A percentile compares a stretch with the other conserved stretches of the same genome.
Evolutionary conservation across 2,888 invertebrate genomes (phyloP).

Genomic region (Therioaphis trifolii): DNA sequence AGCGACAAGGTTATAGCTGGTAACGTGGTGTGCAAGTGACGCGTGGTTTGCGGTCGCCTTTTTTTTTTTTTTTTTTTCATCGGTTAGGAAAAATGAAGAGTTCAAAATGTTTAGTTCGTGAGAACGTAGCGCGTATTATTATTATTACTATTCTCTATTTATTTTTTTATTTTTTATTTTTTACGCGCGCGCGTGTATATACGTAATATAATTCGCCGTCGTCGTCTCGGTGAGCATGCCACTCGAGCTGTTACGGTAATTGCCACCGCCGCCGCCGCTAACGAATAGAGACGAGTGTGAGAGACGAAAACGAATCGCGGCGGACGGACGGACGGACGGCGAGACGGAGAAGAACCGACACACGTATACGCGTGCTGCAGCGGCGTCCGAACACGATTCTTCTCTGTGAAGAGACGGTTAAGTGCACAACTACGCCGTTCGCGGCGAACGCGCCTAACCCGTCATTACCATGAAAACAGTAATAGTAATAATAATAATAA

Average conservation of each 20-base stretch:
- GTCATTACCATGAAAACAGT: not conserved
- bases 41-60: not conserved
- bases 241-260: constrained; percentile 10
- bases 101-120: not conserved
- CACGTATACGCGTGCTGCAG: too few relatives aligned
- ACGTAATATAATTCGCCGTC: not conserved
- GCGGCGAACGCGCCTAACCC: not conserved
- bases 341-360: too few relatives aligned
- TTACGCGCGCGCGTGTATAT: not conserved
- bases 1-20: not conserved
- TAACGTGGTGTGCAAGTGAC: not conserved
- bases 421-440: not conserved
- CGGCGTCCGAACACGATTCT: not conserved
- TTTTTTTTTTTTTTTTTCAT: not conserved
- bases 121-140: not conserved
- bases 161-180: not conserved
- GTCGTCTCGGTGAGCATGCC: not conserved
- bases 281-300: not conserved
- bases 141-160: not conserved
- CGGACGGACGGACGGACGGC: not conserved
- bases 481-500: too few relatives aligned
- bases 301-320: not conserved
- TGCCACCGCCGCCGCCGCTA: not conserved
- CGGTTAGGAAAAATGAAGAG: not conserved
- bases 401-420: not conserved